Evolutionary conservation across 2,797 vertebrate species (phyloP).

Genomic region (Oceanodroma leucorhoa): DNA sequence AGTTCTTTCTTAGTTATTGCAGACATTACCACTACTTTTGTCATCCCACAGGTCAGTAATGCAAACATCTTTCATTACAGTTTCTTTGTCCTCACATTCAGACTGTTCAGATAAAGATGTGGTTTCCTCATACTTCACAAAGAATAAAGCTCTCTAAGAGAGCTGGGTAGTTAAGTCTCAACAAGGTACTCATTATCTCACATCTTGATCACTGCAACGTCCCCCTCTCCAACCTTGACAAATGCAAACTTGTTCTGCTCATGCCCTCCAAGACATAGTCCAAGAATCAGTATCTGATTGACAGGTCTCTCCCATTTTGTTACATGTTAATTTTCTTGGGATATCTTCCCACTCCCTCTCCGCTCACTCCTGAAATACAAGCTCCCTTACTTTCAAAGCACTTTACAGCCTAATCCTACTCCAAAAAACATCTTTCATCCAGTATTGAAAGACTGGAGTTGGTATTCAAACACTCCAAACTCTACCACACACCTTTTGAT

Average conservation of each 20-base stretch:
- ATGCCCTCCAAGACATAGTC: neutral
- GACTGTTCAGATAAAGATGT: neutral
- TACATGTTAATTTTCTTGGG: neutral
- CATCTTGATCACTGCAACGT: fast-evolving
- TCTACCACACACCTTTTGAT: neutral
- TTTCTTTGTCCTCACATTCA: neutral
- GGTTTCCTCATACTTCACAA: neutral
- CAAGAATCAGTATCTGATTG: neutral
- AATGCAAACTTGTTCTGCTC: neutral
- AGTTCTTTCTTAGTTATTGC: neutral
- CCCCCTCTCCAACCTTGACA: neutral
- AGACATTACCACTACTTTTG: neutral
- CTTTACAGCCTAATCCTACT: neutral
- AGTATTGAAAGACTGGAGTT: neutral
- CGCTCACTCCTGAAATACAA: neutral
- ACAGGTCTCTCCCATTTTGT: neutral
- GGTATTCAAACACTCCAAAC: neutral
- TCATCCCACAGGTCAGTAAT: neutral
- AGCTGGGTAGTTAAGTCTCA: neutral
- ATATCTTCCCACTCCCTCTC: neutral
- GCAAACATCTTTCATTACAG: neutral
- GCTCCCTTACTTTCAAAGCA: neutral
- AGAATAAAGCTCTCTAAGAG: neutral
- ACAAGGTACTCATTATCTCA: neutral
- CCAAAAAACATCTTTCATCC: neutral